Evolutionary conservation across 2,113 vertebrate genomes (phyloP), one percentile per base, ranked within the genome.

Genomic region (Psammodynastes pulverulentus): DNA sequence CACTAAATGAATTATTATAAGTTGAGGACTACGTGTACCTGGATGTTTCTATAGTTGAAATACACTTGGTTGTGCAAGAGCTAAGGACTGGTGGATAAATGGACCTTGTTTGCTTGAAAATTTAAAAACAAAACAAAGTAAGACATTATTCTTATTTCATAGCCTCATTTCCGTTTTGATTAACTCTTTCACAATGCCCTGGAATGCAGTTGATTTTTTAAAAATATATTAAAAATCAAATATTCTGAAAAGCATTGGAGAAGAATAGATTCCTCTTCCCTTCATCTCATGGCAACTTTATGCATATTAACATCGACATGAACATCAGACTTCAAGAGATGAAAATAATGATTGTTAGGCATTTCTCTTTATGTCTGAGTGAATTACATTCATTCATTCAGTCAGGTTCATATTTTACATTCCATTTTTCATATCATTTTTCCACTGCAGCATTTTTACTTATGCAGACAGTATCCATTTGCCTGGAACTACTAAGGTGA

Each of bases 351-450:
- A 39, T 58, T 48, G 24, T 46, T 67, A 92, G 49, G 86, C 45
- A 48, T 34, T 10, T 72, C 13, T 72, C n/a, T 72, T 72, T 72
- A 72, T 34, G 67, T 12, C 29, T 29, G 13, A 52, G 52, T 1
- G n/a, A 86, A 1, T 46, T 0, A 0, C 0, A 0, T 46, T 0
- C 23, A 0, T 46, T 0, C 23, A 53, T 84, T 24, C 29, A 53
- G 54, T 24, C 79, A 52, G 54, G 1, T 5, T 89, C 87, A 88
- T 1, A 88, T 4, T 48, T 0, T 91, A 43, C 1, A 0, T 13
- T 0, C 24, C 0, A 1, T 29, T 85, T 93, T 94, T 92, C 29
- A 89, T 43, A 86, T 79, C 8, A 34, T 72, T 89, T 62, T 89
- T 24, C 67, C 67, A 91, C 56, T 92, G 91, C 10, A 91, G 0